These are phyloP conservation scores for Fringilla coelebs DNA, from an alignment of 2,797 vertebrate species.

Conservation along the genomic window DNA sequence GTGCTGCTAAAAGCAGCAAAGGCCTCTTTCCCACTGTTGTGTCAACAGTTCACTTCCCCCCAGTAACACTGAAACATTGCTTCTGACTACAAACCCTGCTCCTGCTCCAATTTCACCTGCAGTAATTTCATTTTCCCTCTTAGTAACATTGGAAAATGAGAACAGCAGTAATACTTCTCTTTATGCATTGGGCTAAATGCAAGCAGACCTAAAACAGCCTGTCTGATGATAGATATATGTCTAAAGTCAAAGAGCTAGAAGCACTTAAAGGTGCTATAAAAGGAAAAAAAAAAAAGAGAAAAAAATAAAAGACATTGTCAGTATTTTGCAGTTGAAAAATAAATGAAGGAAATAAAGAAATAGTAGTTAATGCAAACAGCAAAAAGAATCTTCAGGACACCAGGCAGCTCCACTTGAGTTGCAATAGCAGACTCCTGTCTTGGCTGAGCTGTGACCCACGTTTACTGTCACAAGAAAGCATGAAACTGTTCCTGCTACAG, in stretches of 20 bases:
- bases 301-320: background rate
- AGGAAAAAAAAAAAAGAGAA: background rate
- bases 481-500: background rate
- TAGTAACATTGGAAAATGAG: constrained; percentile 28
- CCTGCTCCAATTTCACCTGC: constrained; percentile 1
- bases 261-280: background rate
- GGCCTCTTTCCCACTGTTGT: background rate
- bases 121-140: constrained; percentile 32
- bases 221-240: background rate
- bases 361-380: background rate
- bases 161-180: constrained; percentile 29
- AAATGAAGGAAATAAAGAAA: constrained; percentile 17
- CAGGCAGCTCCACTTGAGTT: background rate
- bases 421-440: background rate
- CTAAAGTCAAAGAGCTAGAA: constrained; percentile 15
- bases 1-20: background rate
- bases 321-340: constrained; percentile 24
- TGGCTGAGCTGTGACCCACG: background rate
- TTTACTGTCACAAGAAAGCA: background rate
- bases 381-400: background rate
- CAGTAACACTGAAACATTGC: background rate
- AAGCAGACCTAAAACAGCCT: constrained; percentile 16
- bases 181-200: background rate
- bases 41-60: background rate
- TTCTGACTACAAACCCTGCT: background rate